Evolutionary conservation across 2,113 vertebrate species (phyloP).

Genomic region (Synodontis membranacea): DNA sequence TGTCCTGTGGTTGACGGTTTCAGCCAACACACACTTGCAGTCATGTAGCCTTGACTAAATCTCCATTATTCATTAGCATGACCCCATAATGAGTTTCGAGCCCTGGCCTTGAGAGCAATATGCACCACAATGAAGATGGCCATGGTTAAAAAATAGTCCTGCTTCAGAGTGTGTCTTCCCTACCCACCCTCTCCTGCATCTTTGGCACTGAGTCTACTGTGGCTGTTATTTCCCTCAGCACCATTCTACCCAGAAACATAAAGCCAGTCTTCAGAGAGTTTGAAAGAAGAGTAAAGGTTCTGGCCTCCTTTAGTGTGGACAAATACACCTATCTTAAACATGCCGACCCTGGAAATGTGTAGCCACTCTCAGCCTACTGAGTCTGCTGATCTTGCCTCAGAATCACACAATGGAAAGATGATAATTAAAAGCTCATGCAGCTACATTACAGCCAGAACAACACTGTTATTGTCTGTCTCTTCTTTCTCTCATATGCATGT

Average conservation of each 20-base stretch:
- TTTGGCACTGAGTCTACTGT: conserved; percentile 27
- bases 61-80: conserved; percentile 46
- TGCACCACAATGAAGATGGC: conserved; percentile 33
- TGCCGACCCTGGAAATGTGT: neutral
- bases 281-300: conserved; percentile 22
- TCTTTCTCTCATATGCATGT: conserved; percentile 15
- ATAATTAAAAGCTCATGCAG: conserved; percentile 3
- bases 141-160: conserved; percentile 38
- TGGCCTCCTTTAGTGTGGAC: neutral
- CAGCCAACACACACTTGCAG: conserved; percentile 50
- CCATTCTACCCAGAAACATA: neutral
- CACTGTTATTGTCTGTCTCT: neutral
- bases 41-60: conserved; percentile 48
- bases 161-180: conserved; percentile 10
- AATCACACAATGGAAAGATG: neutral
- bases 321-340: neutral
- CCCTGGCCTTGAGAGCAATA: conserved; percentile 51
- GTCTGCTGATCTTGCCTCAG: neutral
- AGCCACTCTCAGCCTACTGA: conserved; percentile 1
- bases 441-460: neutral
- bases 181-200: conserved; percentile 13
- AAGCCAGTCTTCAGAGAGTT: neutral
- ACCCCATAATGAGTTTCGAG: conserved; percentile 55
- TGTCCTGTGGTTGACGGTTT: conserved; percentile 49
- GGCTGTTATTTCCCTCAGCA: conserved; percentile 1